Evolutionary conservation across 2,888 invertebrate genomes (phyloP).

Genomic region (Leucoma salicis): DNA sequence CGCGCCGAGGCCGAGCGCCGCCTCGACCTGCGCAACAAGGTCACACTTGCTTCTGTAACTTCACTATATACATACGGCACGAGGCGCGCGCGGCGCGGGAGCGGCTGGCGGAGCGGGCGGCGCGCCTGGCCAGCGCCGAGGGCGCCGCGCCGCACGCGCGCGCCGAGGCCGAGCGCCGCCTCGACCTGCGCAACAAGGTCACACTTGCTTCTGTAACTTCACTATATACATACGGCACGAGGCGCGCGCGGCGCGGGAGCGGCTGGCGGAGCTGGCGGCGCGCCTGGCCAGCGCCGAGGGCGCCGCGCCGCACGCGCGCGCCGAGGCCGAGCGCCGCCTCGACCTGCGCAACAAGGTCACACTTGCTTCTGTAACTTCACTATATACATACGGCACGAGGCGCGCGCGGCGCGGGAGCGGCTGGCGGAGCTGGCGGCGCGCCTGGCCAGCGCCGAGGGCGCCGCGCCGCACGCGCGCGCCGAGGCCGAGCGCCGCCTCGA

Average conservation of each 20-base stretch:
- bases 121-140: conserved; percentile 90
- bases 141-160: conserved; percentile 88
- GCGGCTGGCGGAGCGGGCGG: conserved; percentile 89
- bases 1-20: conserved; percentile 82
- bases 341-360: conserved; percentile 89
- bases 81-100: conserved; percentile 90
- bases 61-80: too few relatives aligned
- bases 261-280: conserved; percentile 89
- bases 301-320: conserved; percentile 87
- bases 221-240: too few relatives aligned
- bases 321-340: conserved; percentile 81
- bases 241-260: conserved; percentile 88
- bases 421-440: too few relatives aligned
- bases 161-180: conserved; percentile 79
- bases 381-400: too few relatives aligned
- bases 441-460: too few relatives aligned
- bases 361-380: too few relatives aligned
- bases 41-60: too few relatives aligned
- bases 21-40: conserved; percentile 90
- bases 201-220: too few relatives aligned
- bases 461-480: too few relatives aligned
- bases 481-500: too few relatives aligned
- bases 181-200: conserved; percentile 89
- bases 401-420: too few relatives aligned
- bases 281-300: conserved; percentile 91